Conservation (phyloP, 2,888 invertebrate species). For the Dascillus cervinus region DNA sequence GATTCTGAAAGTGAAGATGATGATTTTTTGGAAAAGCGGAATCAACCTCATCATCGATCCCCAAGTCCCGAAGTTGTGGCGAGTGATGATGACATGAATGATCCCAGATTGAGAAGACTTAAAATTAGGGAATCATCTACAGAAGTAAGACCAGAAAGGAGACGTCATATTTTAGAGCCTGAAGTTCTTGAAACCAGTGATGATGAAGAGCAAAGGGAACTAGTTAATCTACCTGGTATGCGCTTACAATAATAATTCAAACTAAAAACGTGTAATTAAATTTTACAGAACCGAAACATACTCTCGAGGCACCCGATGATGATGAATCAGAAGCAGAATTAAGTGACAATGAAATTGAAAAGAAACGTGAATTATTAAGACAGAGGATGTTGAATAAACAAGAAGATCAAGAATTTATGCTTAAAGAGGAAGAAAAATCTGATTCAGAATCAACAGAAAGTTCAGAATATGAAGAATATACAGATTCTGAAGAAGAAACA, state of each 20-base stretch:
- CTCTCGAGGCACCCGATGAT: conserved; percentile 39
- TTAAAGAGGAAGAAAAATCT: conserved; percentile 67
- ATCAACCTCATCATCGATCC: conserved; percentile 33
- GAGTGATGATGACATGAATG: conserved; percentile 55
- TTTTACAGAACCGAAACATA: conserved; percentile 38
- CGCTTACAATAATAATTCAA: conserved; percentile 1
- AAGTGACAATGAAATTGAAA: conserved; percentile 80
- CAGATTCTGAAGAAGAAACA: conserved; percentile 86
- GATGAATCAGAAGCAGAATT: conserved; percentile 76
- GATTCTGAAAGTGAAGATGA: conserved; percentile 86
- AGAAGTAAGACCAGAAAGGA: conserved; percentile 50
- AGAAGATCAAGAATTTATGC: conserved; percentile 65
- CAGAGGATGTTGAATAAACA: conserved; percentile 61
- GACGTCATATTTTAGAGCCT: conserved; percentile 60
- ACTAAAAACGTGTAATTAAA: conserved; percentile 1
- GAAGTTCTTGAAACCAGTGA: conserved; percentile 56
- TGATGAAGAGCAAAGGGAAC: conserved; percentile 48
- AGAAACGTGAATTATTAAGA: conserved; percentile 61
- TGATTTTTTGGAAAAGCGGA: conserved; percentile 66
- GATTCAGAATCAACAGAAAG: conserved; percentile 63
- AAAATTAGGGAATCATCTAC: conserved; percentile 45
- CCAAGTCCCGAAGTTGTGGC: conserved; percentile 29
- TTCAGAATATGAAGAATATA: conserved; percentile 79
- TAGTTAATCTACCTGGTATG: conserved; percentile 32
- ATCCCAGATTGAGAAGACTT: conserved; percentile 73